Evolutionary conservation across 2,888 invertebrate genomes (phyloP).

Genomic region (Machimus rusticus): DNA sequence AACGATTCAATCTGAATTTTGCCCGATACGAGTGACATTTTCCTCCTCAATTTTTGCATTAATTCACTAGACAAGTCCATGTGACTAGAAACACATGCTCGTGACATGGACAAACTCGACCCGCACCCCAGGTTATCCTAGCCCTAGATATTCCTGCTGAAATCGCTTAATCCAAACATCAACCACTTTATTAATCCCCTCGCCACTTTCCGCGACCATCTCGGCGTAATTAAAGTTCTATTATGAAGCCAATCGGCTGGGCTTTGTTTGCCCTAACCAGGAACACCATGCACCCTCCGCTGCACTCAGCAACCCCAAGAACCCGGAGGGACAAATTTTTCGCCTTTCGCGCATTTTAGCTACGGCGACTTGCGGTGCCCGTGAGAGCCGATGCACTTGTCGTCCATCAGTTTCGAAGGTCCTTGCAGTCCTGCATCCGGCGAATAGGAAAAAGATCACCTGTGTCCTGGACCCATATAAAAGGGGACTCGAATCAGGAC

Average conservation of each 20-base stretch:
- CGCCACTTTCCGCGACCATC: conserved; percentile 31
- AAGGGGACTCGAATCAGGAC: neutral
- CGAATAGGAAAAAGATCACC: neutral
- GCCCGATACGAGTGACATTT: neutral
- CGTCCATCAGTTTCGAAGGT: conserved; percentile 34
- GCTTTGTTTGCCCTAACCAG: conserved; percentile 19
- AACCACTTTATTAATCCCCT: conserved; percentile 46
- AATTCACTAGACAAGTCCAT: conserved; percentile 49
- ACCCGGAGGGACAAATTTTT: neutral
- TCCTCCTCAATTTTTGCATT: neutral
- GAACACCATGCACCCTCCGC: conserved; percentile 7
- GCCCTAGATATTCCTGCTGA: neutral
- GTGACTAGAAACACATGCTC: conserved; percentile 63
- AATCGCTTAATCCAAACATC: conserved; percentile 39
- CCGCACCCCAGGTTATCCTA: neutral
- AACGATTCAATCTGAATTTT: neutral
- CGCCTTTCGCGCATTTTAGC: conserved; percentile 11
- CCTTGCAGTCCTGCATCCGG: neutral
- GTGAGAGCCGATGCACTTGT: conserved; percentile 64
- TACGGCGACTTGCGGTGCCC: conserved; percentile 47
- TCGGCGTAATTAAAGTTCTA: conserved; percentile 45
- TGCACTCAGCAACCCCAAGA: neutral
- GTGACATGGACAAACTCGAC: conserved; percentile 38
- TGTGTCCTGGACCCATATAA: conserved; percentile 2
- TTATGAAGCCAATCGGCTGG: conserved; percentile 45